phyloP scores from a whole-genome alignment of 2,113 vertebrate genomes.

The Phalacrocorax brasilianus region DNA sequence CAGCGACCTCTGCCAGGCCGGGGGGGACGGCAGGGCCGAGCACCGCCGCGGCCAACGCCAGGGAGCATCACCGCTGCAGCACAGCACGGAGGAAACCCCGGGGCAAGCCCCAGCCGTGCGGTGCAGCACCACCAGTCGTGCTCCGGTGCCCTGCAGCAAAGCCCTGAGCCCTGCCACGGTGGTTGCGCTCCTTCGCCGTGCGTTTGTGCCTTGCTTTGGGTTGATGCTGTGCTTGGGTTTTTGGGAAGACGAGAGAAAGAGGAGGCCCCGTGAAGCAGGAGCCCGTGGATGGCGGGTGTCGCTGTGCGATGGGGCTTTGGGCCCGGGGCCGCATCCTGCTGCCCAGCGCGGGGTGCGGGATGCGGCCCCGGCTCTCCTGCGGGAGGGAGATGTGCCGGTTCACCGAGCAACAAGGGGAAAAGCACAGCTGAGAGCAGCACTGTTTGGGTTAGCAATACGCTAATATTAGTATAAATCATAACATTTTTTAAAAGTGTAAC shows the following conservation, averaged over 20 bases:
- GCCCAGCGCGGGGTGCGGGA: not conserved
- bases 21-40: not conserved
- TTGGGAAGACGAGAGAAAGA: not conserved
- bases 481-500: not conserved
- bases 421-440: not conserved
- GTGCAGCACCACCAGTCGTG: rapidly evolving
- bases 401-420: not conserved
- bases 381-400: not conserved
- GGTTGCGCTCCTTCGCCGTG: rapidly evolving
- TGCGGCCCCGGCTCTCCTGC: not conserved
- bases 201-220: rapidly evolving
- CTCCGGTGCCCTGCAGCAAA: not conserved
- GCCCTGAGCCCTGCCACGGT: rapidly evolving
- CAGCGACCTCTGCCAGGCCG: rapidly evolving
- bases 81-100: rapidly evolving
- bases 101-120: not conserved
- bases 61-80: too few relatives aligned
- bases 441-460: not conserved
- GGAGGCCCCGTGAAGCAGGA: not conserved
- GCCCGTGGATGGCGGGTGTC: not conserved
- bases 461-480: not conserved
- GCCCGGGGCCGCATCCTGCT: not conserved
- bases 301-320: not conserved
- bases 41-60: rapidly evolving
- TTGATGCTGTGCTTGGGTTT: rapidly evolving